Evolutionary conservation across 1,140 invertebrate genomes (phyloP).

Genomic region (Amyelois transitella): DNA sequence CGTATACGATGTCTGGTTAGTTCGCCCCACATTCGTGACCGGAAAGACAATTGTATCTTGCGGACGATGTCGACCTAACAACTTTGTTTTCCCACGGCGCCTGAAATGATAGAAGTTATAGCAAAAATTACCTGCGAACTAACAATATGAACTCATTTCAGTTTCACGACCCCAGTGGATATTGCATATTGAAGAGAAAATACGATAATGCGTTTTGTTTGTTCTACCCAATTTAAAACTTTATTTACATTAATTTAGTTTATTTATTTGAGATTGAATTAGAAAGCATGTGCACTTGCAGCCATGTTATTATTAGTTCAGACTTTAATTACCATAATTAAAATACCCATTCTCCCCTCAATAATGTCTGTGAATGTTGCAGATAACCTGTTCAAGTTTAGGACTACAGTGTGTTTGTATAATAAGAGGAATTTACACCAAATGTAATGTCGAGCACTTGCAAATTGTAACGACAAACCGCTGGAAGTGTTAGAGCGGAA

Average conservation of each 20-base stretch:
- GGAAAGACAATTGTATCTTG: background rate
- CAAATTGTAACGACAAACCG: background rate
- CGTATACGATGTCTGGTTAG: background rate
- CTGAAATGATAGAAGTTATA: background rate
- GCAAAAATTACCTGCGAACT: background rate
- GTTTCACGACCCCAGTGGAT: background rate
- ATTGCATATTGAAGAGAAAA: background rate
- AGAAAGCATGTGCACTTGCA: too few species aligned
- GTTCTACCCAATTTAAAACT: background rate
- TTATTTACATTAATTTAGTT: background rate
- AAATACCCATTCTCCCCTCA: too few species aligned
- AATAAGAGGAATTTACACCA: background rate
- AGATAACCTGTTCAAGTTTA: background rate
- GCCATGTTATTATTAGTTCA: too few species aligned
- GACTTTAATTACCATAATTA: too few species aligned
- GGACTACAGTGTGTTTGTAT: background rate
- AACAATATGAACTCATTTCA: background rate
- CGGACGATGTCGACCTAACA: background rate
- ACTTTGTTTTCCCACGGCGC: background rate
- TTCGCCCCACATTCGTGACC: background rate
- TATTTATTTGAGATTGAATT: too few species aligned
- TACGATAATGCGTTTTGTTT: background rate
- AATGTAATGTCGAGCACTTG: background rate
- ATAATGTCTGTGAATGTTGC: background rate
- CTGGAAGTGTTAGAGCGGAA: background rate